Evolutionary conservation across 1,140 invertebrate species (phyloP), one percentile per base, ranked within the genome.

Genomic region (Diplogasteroides magnus): DNA sequence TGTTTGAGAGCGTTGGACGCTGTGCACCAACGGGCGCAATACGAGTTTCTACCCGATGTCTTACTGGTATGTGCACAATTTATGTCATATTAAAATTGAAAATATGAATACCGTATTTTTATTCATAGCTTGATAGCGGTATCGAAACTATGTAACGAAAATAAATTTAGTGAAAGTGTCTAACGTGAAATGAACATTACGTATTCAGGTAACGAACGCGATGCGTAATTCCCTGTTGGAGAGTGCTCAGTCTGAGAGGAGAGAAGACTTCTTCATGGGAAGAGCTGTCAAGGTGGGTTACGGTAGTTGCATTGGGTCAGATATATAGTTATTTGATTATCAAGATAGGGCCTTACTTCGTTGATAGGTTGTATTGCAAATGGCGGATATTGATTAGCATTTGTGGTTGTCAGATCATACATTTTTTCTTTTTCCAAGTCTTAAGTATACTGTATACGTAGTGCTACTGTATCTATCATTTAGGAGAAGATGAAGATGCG

Each of bases 1-100:
- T n/a, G n/a, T n/a, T n/a, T n/a, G n/a, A 61, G 77, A 11, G 81
- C 81, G 14, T 48, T 81, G n/a, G 79, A 81, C 61, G 77, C 81
- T 11, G 32, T 81, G 56, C 79, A 81, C 72, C 78, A 82, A 58
- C 70, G 79, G 32, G 77, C 81, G 13, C 73, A 75, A 55, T 79
- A 77, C 56, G 79, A 81, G 59, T 76, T 81, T 59, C 55, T 78
- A 19, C 60, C 79, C 11, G 78, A 81, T 69, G 76, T 83, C 29
- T 61, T 83, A 26, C 61, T 81, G 64, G 78, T 82, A 2, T 73
- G 64, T 68, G 31, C n/a, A n/a, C n/a, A n/a, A n/a, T n/a, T n/a
- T n/a, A n/a, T n/a, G n/a, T n/a, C n/a, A n/a, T n/a, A n/a, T n/a
- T n/a, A n/a, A n/a, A n/a, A n/a, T n/a, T n/a, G n/a, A 58, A 56